Evolutionary conservation across 2,797 vertebrate species (phyloP), one percentile per base, ranked within the genome.

Genomic region (Jordanella pulchra): DNA sequence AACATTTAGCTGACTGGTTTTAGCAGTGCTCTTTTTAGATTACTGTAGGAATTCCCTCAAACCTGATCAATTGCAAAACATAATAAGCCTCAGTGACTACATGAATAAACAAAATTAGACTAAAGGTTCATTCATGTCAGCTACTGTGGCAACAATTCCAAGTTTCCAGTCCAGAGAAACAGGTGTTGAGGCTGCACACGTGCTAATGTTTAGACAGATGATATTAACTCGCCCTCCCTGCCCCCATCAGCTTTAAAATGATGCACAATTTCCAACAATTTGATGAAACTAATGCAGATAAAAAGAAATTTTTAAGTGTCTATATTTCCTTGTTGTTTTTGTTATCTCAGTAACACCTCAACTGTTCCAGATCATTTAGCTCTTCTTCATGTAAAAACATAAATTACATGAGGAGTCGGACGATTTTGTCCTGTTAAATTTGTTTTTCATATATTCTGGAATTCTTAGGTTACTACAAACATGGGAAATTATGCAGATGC

Each of bases 181-280:
- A 92, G 90, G 87, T 92, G 91, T 78, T 79, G 69, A 50, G 73
- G 50, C 83, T 82, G 68, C 73, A 75, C 79, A 85, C 72, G 78
- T 69, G 73, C 55, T 65, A 69, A 79, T 91, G 86, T 91, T 91
- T 90, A 79, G 82, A 90, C 88, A 89, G 85, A 83, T 87, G 87
- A 88, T 77, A 71, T 80, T 73, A 79, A 50, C n/a, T 67, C 75
- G 54, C 68, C 83, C 73, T 48, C 50, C 79, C 64, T 66, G 25
- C 77, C 74, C 73, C 51, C 25, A 27, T 73, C 61, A 76, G 69
- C 61, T 80, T 72, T 63, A 63, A 15, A 69, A 78, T 64, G 50
- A 18, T 35, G 60, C 21, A 35, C 39, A 75, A 53, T 67, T 71
- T 78, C 69, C 70, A 76, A 30, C 14, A 32, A 9, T 45, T 69